Evolutionary conservation across 2,113 vertebrate species (phyloP), one percentile per base, ranked within the genome.

Genomic region (Elaphurus davidianus): DNA sequence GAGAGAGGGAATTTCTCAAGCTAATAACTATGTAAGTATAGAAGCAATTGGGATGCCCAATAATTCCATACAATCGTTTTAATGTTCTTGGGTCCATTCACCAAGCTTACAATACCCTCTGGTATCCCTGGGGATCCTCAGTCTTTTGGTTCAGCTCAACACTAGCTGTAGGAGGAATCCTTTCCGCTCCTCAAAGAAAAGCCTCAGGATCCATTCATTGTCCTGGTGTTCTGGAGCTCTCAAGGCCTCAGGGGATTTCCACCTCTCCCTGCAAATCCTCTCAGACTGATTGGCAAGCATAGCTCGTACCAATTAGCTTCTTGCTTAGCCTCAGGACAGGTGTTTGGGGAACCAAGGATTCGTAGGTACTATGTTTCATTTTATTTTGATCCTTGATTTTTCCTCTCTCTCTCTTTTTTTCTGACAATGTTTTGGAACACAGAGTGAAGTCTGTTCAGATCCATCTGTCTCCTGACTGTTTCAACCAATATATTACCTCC

Each of bases 291-390:
- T 96, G 86, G 55, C 87, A 97, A 79, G 92, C 36, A 8, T n/a
- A 45, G n/a, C 17, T 87, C n/a, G 14, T 10, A 59, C 60, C 92
- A 94, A 59, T 97, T 97, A 96, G 89, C 82, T 93, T 88, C 62
- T 81, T 87, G 91, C 90, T 25, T 60, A 89, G 97, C 92, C 93
- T 82, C 86, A 74, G 96, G 94, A 87, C 95, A 97, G 90, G 47
- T 90, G 71, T 91, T 88, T 43, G 43, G 78, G 54, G 13, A 96
- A 54, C 86, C 86, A 60, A 92, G 87, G 5, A 25, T 90, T 95
- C 67, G 2, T 33, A 78, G 81, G 52, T 30, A 27, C 47, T 71
- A 4, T 36, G 40, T 88, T 71, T 93, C 64, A 40, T 13, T 91
- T 30, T 59, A 47, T 2, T 92, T 52, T 60, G 40, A 90, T 59